Base-by-base conservation (phyloP, 2,888 invertebrate species). In the Morpho helenor region DNA sequence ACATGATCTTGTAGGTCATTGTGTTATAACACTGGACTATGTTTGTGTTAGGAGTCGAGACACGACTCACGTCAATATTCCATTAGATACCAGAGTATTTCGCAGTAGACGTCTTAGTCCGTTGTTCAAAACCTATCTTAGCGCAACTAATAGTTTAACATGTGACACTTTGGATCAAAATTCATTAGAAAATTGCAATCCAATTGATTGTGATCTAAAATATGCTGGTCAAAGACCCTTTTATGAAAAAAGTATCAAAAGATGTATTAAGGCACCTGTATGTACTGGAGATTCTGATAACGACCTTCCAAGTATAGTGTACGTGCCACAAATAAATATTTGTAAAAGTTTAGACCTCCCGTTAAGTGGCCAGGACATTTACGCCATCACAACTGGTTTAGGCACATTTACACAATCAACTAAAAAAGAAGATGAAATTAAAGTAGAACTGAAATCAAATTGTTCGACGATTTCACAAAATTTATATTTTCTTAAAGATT, bases 381-480 rank as follows among this genome's bases (percentile, higher is more conserved):
- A 81, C 49, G 73, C 76, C 6, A 78, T 87, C 2, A 80, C 70
- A 44, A 76, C 80, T 7, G 82, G 84, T 0, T 58, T 79, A 10
- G 80, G 80, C 3, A 71, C 76, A 0, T 68, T 80, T 2, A 76
- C 65, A 6, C 61, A 71, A 16, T n/a, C 68, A 2, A 52, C 61
- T 4, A 65, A 47, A 10, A 43, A 56, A 43, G 7, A 51, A 0
- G 58, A 70, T 10, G 52, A 65, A 44, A 16, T 63, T n/a, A 72
- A 70, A 52, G 49, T 78, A 2, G 62, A 73, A 60, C 57, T 80
- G 2, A 73, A 70, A 57, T 76, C 82, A 0, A 84, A 87, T 63
- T 82, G 83, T 53, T 72, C 83, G 0, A 83, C 86, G 0, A 78
- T 87, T 66, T 87, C 87, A 2, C 76, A 87, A 66, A 84, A 86